Evolutionary conservation across 2,113 vertebrate genomes (phyloP), one percentile per base, ranked within the genome.

Genomic region (Epinephelus fuscoguttatus): DNA sequence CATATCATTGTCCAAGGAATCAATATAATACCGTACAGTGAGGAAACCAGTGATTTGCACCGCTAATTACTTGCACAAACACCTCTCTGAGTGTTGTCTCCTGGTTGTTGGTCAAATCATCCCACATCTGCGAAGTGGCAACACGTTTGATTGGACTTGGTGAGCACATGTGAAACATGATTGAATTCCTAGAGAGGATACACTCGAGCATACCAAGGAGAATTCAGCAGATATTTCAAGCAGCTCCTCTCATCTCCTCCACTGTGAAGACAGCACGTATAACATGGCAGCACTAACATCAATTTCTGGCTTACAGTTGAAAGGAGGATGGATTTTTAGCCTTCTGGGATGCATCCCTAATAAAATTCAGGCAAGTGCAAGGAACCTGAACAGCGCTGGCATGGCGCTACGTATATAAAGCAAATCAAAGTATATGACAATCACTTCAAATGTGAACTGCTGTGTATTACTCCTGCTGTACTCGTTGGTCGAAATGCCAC

Each of bases 221-320:
- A 86, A 91, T 90, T 86, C 71, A 53, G 88, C 77, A 77, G 84
- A 88, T 91, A 90, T 88, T 88, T 88, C 88, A 85, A 73, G 70
- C 75, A 52, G 84, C 80, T 82, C 64, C 52, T 84, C 84, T 91
- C 84, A 82, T 92, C 83, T 88, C 76, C 78, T 88, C 50, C 82
- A 81, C 82, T 85, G 82, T 84, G 86, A 80, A 82, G 88, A 92
- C 78, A 85, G 88, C 83, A 89, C 84, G 80, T 90, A 87, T 85
- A 88, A 92, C 87, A 90, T 85, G 70, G 84, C 81, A 88, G 90
- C 80, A 40, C 88, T 93, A 92, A 92, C 90, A 92, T 90, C 84
- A 87, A 91, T 92, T 90, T 92, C 86, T 86, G 84, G 77, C 90
- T 90, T 88, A 90, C 81, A 84, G 89, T 80, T 84, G 59, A 89